Evolutionary conservation across 2,797 vertebrate genomes (phyloP).

Genomic region (Eleutherodactylus coqui): DNA sequence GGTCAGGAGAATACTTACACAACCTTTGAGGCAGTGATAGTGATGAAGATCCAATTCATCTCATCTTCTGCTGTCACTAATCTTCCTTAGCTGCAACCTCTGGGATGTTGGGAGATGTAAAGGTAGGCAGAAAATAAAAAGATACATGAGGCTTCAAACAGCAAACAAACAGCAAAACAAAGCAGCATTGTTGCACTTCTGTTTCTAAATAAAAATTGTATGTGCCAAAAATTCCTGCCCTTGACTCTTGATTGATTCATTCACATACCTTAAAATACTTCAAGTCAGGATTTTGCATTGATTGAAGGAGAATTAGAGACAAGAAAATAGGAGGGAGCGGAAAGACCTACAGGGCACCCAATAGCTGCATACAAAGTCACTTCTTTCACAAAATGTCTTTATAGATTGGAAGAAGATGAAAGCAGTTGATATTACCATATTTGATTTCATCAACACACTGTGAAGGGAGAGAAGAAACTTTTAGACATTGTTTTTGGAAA

Average conservation of each 20-base stretch:
- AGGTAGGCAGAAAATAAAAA: not conserved
- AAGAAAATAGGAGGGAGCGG: not conserved
- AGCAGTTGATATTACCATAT: not conserved
- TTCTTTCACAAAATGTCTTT: not conserved
- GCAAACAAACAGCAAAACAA: slow-evolving; percentile 1
- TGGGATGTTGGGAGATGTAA: not conserved
- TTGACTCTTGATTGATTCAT: not conserved
- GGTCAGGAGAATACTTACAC: slow-evolving; percentile 3
- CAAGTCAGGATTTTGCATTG: not conserved
- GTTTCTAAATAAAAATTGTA: not conserved
- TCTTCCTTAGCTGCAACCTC: not conserved
- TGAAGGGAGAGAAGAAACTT: not conserved
- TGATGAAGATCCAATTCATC: slow-evolving; percentile 28
- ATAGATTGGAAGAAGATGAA: not conserved
- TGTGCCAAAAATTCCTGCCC: not conserved
- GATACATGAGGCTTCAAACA: not conserved
- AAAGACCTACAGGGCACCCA: not conserved
- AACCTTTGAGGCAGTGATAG: not conserved
- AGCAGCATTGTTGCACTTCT: not conserved
- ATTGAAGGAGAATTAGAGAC: not conserved
- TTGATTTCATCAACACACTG: not conserved
- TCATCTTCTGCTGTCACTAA: slow-evolving; percentile 28
- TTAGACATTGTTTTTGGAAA: not conserved
- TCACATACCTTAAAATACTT: not conserved
- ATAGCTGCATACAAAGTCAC: not conserved